These are phyloP conservation scores for Campylorhamphus procurvoides DNA, from an alignment of 2,113 vertebrate species.

Conservation along the genomic window DNA sequence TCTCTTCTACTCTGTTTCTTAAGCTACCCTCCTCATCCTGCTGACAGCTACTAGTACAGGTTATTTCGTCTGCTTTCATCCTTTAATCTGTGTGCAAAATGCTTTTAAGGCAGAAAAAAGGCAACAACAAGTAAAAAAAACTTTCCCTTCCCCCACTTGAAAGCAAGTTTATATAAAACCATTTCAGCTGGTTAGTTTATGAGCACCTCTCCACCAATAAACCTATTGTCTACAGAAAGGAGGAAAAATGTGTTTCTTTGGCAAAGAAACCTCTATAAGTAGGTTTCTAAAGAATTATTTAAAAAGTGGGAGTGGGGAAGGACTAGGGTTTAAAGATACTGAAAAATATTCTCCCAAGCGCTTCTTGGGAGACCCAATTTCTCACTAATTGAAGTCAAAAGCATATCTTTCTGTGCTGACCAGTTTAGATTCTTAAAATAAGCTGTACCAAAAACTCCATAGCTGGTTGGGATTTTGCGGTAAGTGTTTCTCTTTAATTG, in stretches of 20 bases:
- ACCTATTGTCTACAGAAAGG: neutral
- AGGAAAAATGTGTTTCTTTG: neutral
- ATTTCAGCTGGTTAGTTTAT: neutral
- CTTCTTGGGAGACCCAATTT: neutral
- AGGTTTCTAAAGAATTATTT: neutral
- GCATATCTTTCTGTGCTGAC: neutral
- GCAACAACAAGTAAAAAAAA: neutral
- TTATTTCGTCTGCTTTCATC: neutral
- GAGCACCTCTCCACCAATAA: neutral
- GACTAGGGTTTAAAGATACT: neutral
- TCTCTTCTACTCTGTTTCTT: neutral
- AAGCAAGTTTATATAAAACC: neutral
- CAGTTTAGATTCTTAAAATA: neutral
- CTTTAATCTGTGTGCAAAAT: neutral
- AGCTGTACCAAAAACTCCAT: neutral
- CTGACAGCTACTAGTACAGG: neutral
- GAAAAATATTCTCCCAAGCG: neutral
- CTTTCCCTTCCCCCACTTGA: neutral
- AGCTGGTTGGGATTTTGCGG: neutral
- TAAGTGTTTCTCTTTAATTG: conserved; percentile 7
- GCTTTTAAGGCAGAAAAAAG: neutral
- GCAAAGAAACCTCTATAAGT: neutral
- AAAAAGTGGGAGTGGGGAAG: neutral
- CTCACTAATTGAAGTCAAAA: neutral
- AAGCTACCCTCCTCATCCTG: neutral